These are phyloP conservation scores for Tiliacea citrago DNA, from an alignment of 2,888 invertebrate genomes.

Conservation along the genomic window DNA sequence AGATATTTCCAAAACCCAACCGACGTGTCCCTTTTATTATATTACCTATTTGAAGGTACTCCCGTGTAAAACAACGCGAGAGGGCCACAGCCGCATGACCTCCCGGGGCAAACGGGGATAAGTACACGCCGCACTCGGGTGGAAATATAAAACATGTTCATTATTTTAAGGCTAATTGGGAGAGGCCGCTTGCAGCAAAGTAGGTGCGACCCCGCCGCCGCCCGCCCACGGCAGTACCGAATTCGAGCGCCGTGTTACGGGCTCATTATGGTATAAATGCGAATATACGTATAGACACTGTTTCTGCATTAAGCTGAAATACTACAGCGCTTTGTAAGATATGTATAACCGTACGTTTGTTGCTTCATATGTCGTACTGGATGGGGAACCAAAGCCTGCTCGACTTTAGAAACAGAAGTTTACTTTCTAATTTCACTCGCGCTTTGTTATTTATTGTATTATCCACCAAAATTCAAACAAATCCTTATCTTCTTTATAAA, in stretches of 20 bases:
- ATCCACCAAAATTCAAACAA: conserved; percentile 32
- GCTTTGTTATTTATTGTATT: conserved; percentile 16
- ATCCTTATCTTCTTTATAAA: conserved; percentile 60
- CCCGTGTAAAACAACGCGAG: conserved; percentile 78
- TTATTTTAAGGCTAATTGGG: conserved; percentile 91
- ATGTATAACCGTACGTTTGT: conserved; percentile 60
- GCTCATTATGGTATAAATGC: conserved; percentile 84
- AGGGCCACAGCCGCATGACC: conserved; percentile 85
- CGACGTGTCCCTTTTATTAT: conserved; percentile 81
- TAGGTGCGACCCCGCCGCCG: conserved; percentile 84
- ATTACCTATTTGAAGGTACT: conserved; percentile 80
- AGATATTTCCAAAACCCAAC: conserved; percentile 74
- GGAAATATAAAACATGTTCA: conserved; percentile 91
- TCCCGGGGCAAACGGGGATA: conserved; percentile 88
- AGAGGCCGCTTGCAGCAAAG: conserved; percentile 88
- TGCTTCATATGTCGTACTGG: conserved; percentile 42
- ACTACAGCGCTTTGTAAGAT: conserved; percentile 76
- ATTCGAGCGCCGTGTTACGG: conserved; percentile 83
- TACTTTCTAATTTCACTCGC: conserved; percentile 26
- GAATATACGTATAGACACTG: conserved; percentile 85
- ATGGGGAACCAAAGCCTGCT: conserved; percentile 28
- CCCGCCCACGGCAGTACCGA: conserved; percentile 88
- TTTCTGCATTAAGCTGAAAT: conserved; percentile 88
- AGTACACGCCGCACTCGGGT: conserved; percentile 88
- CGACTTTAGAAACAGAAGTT: conserved; percentile 43